phyloP scores from a whole-genome alignment of 2,888 invertebrate genomes.

The Sycophila texana region DNA sequence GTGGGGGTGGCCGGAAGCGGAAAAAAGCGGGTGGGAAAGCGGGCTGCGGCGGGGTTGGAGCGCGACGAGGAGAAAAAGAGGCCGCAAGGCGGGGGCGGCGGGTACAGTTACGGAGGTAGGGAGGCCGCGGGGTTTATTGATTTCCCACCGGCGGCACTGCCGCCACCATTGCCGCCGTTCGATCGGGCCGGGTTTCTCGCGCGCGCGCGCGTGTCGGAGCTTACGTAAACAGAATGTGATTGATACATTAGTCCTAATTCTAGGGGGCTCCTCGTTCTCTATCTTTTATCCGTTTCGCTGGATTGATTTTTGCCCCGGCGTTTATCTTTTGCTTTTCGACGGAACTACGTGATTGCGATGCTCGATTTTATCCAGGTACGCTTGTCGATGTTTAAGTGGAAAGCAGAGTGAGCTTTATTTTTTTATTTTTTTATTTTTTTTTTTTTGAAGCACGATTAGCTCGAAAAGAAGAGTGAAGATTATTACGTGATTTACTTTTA shows the following conservation, averaged over 20 bases:
- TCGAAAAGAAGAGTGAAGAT: too few species aligned
- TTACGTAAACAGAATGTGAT: conserved; percentile 73
- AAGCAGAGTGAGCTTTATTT: too few species aligned
- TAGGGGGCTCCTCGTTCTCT: conserved; percentile 61
- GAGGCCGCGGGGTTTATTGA: conserved; percentile 60
- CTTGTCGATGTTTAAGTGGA: too few species aligned
- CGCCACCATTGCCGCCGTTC: conserved; percentile 40
- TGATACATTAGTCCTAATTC: conserved; percentile 69
- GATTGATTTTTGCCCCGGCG: conserved; percentile 7
- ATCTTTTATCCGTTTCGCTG: conserved; percentile 59
- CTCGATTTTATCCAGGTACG: neutral
- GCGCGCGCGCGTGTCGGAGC: conserved; percentile 65
- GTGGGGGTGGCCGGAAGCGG: conserved; percentile 44
- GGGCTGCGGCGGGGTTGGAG: neutral
- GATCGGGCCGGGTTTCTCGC: conserved; percentile 10
- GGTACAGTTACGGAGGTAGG: conserved; percentile 22
- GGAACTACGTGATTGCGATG: conserved; percentile 3
- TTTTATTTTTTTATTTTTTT: too few species aligned
- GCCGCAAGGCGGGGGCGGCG: neutral
- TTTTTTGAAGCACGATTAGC: too few species aligned
- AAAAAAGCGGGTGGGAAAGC: conserved; percentile 16
- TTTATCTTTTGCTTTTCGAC: too few species aligned
- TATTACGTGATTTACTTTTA: too few species aligned
- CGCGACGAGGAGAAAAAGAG: neutral
- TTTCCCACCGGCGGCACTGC: conserved; percentile 52